A percentile compares a stretch with the other conserved stretches of the same genome.
phyloP scores from a whole-genome alignment of 2,797 vertebrate species.

The Erethizon dorsatum region DNA sequence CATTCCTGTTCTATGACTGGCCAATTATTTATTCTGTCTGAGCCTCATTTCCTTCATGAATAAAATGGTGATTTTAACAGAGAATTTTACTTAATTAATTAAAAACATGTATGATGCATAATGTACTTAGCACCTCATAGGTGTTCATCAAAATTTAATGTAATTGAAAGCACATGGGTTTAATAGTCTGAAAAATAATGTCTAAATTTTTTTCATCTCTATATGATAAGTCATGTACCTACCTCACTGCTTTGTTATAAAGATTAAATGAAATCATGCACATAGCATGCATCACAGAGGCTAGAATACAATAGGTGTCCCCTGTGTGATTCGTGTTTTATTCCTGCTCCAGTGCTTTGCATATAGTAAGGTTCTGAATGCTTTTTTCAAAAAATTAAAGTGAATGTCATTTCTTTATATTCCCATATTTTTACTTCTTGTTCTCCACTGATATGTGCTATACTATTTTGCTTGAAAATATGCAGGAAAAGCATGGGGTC shows the following conservation, averaged over 20 bases:
- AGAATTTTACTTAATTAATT: conserved; percentile 56
- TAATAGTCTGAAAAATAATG: conserved; percentile 17
- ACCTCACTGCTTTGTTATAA: not conserved
- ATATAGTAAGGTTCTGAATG: not conserved
- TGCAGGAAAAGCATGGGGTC: not conserved
- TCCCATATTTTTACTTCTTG: not conserved
- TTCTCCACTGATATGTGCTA: not conserved
- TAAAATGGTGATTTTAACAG: conserved; percentile 31
- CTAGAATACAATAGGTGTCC: not conserved
- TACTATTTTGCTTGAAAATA: conserved; percentile 13
- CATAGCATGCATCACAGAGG: not conserved
- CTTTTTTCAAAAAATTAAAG: not conserved
- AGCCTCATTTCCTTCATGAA: conserved; percentile 41
- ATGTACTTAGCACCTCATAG: conserved; percentile 35
- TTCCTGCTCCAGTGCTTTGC: not conserved
- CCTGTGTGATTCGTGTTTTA: not conserved
- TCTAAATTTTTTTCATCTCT: not conserved
- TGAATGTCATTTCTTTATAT: not conserved
- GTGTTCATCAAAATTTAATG: conserved; percentile 43
- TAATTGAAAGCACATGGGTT: conserved; percentile 23
- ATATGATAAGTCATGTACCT: not conserved
- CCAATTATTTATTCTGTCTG: conserved; percentile 22
- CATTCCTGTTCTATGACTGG: conserved; percentile 23
- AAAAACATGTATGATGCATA: conserved; percentile 9
- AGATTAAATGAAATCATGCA: not conserved